These are phyloP conservation scores for Tetragnatha versicolor DNA, from an alignment of 1,140 invertebrate genomes.

Conservation along the genomic window DNA sequence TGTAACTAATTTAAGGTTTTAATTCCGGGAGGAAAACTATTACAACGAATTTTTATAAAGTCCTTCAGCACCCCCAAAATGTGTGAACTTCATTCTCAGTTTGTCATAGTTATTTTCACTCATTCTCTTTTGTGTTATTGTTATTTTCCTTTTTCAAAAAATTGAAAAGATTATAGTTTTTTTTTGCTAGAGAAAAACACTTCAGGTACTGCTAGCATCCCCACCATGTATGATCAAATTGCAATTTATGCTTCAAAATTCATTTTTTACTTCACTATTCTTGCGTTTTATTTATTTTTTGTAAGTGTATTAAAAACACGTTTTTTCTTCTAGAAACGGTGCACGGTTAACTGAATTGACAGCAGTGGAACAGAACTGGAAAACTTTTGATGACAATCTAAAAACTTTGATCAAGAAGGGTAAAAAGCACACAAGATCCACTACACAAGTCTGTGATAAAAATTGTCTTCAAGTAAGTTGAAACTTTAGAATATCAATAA, in stretches of 20 bases:
- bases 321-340: slow-evolving; percentile 14
- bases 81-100: no score
- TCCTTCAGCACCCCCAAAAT: no score
- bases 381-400: slow-evolving; percentile 1
- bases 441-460: neutral
- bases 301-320: neutral
- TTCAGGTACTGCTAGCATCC: neutral
- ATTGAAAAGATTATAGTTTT: no score
- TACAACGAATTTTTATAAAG: no score
- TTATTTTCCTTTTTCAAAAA: neutral
- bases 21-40: no score
- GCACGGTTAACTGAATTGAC: slow-evolving; percentile 3
- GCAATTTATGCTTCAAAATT: neutral
- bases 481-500: no score
- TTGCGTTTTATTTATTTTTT: neutral
- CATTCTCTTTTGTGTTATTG: no score
- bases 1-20: no score
- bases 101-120: no score
- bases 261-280: neutral
- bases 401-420: neutral
- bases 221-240: neutral
- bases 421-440: neutral
- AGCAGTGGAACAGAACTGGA: neutral
- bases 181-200: neutral
- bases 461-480: slow-evolving; percentile 9